phyloP scores from a whole-genome alignment of 2,797 vertebrate genomes.

The Taenioides sp. region DNA sequence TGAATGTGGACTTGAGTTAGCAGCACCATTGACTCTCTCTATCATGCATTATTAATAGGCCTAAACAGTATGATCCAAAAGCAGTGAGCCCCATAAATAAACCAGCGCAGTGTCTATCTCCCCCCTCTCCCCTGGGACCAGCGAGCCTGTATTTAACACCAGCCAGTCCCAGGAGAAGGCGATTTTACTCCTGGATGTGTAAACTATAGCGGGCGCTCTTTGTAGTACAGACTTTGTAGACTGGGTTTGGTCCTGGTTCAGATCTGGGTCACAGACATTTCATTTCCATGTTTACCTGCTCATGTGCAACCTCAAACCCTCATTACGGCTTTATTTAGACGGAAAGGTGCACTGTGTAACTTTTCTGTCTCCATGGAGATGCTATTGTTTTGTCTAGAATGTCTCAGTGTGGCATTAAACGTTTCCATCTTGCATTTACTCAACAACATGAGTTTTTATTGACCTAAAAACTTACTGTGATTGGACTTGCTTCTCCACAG shows the following conservation, averaged over 20 bases:
- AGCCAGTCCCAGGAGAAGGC: slow-evolving; percentile 31
- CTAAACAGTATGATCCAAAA: slow-evolving; percentile 66
- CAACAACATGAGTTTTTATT: too few relatives aligned
- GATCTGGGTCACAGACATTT: neutral
- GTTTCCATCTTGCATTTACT: too few relatives aligned
- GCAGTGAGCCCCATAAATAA: slow-evolving; percentile 66
- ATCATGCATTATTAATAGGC: slow-evolving; percentile 63
- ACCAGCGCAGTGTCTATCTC: slow-evolving; percentile 47
- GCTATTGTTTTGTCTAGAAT: too few relatives aligned
- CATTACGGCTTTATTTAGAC: too few relatives aligned
- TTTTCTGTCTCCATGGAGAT: too few relatives aligned
- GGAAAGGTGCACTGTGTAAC: too few relatives aligned
- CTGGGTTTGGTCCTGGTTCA: neutral
- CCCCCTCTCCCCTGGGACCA: slow-evolving; percentile 29
- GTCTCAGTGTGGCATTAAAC: too few relatives aligned
- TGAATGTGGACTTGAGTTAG: slow-evolving; percentile 32
- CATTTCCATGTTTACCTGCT: neutral
- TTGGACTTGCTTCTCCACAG: too few relatives aligned
- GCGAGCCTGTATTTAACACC: slow-evolving; percentile 46
- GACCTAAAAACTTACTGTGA: too few relatives aligned
- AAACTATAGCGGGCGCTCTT: slow-evolving; percentile 27
- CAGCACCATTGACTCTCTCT: slow-evolving; percentile 32
- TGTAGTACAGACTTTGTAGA: slow-evolving; percentile 9
- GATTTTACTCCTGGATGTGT: slow-evolving; percentile 46
- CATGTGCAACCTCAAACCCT: too few relatives aligned